Base-by-base conservation (phyloP, 2,113 vertebrate genomes). In the Rhinoderma darwinii region DNA sequence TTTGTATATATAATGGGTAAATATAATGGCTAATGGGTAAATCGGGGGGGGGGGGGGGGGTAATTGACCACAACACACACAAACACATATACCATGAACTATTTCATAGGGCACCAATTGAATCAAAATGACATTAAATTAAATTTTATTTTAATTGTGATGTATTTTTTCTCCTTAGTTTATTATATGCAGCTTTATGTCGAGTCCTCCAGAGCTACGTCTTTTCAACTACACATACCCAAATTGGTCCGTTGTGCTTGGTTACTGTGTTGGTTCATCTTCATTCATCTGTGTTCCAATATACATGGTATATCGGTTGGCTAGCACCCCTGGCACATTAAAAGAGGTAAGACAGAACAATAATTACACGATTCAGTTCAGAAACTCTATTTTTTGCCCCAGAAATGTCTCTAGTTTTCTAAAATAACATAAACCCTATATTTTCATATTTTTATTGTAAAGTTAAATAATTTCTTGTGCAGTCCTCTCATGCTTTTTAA, bases 161-260 rank as follows among this genome's bases (percentile, higher is more conserved):
- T 63, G 25, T 32, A 32, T 86, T 50, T 22, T 75, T 51, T 43
- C 86, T 82, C 89, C 91, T 44, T 89, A 99, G 98, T 99, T 98
- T 2, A 97, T 99, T 91, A 97, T 98, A 84, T 96, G 94, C 93
- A 99, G 97, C 86, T 99, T 99, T 91, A 91, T 99, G 90, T 96
- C 95, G 89, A 96, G 92, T 84, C 96, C 97, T 9, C 97, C 96
- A 0, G 93, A 96, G 51, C 94, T 99, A 22, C 95, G 90, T 56
- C 94, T 99, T 83, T 99, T 99, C 88, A 50, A 97, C 80, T 99
- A 99, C 25, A 88, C 89, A 9, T 99, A 97, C 85, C 97, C 98
- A 0, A 93, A 92, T 59, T 99, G 98, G 98, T 98, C 96, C 89
- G 94, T 94, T 12, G 91, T 96, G 43, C 89, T 99, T 88, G 98